Conservation (phyloP, 2,888 invertebrate genomes). For the Pogonocherus hispidulus region DNA sequence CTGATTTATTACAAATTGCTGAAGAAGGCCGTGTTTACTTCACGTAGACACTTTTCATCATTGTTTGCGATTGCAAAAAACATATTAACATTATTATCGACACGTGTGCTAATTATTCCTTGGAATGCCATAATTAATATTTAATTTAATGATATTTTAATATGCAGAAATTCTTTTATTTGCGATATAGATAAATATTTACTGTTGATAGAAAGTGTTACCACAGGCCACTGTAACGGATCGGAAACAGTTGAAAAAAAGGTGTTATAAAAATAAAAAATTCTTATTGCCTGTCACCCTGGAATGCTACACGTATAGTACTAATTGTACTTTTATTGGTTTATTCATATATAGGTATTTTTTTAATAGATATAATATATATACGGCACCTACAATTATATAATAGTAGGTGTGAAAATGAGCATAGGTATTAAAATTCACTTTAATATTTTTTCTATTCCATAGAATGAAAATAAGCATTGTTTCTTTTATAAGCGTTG, state of each 20-base stretch:
- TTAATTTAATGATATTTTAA: constrained; percentile 16
- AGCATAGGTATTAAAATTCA: too few species aligned
- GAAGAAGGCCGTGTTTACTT: too few species aligned
- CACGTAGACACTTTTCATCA: too few species aligned
- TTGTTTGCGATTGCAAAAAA: neutral
- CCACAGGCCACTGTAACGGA: too few species aligned
- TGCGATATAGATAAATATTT: neutral
- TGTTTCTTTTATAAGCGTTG: too few species aligned
- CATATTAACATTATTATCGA: neutral
- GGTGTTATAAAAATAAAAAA: neutral
- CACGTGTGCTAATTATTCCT: constrained; percentile 2
- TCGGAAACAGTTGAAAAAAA: neutral
- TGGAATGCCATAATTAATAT: constrained; percentile 14
- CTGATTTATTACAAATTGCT: too few species aligned
- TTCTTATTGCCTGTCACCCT: neutral
- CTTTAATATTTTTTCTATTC: too few species aligned
- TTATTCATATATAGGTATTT: neutral
- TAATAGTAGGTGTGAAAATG: neutral
- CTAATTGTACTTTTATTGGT: neutral
- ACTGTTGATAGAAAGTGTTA: neutral
- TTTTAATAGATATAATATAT: neutral
- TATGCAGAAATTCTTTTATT: constrained; percentile 21
- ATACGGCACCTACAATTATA: neutral
- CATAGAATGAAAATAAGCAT: too few species aligned
- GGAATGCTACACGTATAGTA: neutral